These are phyloP conservation scores for Cyanoderma ruficeps DNA, from an alignment of 2,113 vertebrate genomes.

Conservation along the genomic window DNA sequence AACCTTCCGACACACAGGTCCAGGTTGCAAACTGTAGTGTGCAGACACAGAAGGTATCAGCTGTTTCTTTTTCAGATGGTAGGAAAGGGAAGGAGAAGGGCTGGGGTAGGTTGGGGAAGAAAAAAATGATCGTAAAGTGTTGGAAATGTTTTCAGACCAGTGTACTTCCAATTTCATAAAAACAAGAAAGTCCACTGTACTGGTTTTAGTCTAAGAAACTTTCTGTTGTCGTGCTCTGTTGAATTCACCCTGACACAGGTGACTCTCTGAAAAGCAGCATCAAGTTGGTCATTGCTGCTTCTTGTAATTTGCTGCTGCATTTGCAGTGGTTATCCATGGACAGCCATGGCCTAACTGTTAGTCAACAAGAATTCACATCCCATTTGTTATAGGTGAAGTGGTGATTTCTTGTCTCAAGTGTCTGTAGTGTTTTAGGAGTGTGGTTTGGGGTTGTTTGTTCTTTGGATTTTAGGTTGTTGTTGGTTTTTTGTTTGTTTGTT, in stretches of 20 bases:
- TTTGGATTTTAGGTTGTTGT: not conserved
- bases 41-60: not conserved
- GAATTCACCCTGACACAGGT: constrained; percentile 1
- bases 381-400: not conserved
- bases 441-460: not conserved
- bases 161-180: not conserved
- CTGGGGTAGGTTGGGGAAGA: not conserved
- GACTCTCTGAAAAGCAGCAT: constrained; percentile 48
- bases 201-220: constrained; percentile 50
- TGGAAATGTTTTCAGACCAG: not conserved
- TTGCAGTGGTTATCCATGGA: constrained; percentile 5
- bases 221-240: not conserved
- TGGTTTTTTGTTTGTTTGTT: not conserved
- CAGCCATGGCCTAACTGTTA: not conserved
- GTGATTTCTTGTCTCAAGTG: constrained; percentile 4
- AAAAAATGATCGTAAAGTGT: not conserved
- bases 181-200: constrained; percentile 36
- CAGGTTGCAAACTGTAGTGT: not conserved
- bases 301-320: constrained; percentile 34
- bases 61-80: not conserved
- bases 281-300: not conserved
- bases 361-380: not conserved
- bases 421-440: not conserved
- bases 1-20: not conserved
- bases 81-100: not conserved